These are phyloP conservation scores for Mechanitis mazaeus DNA, from an alignment of 2,888 invertebrate genomes.

Conservation along the genomic window DNA sequence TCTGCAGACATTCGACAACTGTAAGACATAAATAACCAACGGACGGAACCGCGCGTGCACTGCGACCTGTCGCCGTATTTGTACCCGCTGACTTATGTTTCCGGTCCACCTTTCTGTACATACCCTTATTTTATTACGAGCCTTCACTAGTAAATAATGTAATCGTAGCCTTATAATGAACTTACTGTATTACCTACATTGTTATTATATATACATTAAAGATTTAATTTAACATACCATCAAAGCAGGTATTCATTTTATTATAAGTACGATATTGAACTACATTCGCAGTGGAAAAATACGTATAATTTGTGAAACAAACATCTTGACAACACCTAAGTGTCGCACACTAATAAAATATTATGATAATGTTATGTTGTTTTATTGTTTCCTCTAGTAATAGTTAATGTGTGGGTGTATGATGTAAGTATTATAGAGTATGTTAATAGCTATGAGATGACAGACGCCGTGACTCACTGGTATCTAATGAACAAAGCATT, in stretches of 20 bases:
- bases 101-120: constrained; percentile 22
- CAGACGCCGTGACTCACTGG: constrained; percentile 15
- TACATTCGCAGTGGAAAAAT: neutral
- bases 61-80: constrained; percentile 24
- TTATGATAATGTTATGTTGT: neutral
- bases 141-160: constrained; percentile 13
- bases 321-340: neutral
- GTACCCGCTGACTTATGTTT: constrained; percentile 26
- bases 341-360: neutral
- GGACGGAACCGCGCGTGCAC: constrained; percentile 8
- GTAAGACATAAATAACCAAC: constrained; percentile 10
- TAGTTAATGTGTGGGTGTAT: neutral
- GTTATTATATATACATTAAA: neutral
- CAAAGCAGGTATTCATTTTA: no score
- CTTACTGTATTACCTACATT: no score
- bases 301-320: neutral
- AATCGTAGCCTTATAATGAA: neutral
- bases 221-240: no score
- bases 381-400: constrained; percentile 4
- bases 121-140: constrained; percentile 12
- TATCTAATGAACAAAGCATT: constrained; percentile 17
- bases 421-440: constrained; percentile 14
- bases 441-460: constrained; percentile 11
- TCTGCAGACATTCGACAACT: constrained; percentile 6
- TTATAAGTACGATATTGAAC: no score